Base-by-base conservation (phyloP, 1,140 invertebrate genomes). In the Drosophila kurseongensis region DNA sequence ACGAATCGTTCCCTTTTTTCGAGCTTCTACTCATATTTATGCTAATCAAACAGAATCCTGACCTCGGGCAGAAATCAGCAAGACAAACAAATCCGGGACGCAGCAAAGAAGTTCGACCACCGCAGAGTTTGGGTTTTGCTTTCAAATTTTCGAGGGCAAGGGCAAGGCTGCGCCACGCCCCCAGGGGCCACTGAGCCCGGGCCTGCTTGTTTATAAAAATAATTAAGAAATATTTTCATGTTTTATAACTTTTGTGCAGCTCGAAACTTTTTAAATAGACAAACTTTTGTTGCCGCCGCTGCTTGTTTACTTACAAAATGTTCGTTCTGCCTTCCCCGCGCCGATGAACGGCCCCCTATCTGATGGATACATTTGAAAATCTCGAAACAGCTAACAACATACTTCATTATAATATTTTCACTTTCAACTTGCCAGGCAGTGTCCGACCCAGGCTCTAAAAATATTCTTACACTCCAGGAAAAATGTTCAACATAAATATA, bases 211-310 rank as follows among this genome's bases (percentile, higher is more conserved):
- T 88, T 88, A 88, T 88, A 88, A 88, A 89, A 88, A 88, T 88
- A 88, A 88, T 88, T 88, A 88, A 88, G 84, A 88, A 88, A 88
- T 88, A 88, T 88, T 88, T 88, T 89, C 84, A 89, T 88, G 84
- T 88, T 88, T 88, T 88, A 88, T 88, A 88, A 88, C 84, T 88
- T 88, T 89, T 80, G 72, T 78, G 84, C 84, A 88, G 84, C 73
- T 48, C 12, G 77, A 85, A 88, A 88, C 80, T 88, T 88, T 89
- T 88, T 88, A 89, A 89, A 84, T 88, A 88, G 84, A 88, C 84
- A 88, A 88, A 88, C 76, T 88, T 88, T 88, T 89, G 65, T 78
- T 78, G 76, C 67, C 67, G 74, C 63, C 67, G 71, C 36, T 78
- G 60, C 84, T 78, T 88, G 84, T 88, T 88, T 89, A 84, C 84